A percentile compares a stretch with the other conserved stretches of the same genome.
phyloP scores from a whole-genome alignment of 1,140 invertebrate species.

The Drosophila hydei region DNA sequence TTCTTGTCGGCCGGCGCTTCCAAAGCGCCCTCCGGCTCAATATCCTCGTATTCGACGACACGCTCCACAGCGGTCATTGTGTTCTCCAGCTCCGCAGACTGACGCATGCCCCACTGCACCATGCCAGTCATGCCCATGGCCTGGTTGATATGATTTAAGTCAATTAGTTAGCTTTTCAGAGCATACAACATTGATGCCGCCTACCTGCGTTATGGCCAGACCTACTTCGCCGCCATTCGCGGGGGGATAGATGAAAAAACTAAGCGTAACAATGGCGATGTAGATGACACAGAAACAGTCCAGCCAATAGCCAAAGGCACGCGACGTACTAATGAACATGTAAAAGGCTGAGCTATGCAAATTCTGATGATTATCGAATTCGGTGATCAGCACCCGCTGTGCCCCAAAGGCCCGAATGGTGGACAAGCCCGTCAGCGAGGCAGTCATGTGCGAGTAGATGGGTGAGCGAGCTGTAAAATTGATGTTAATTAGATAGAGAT shows the following conservation, averaged over 20 bases:
- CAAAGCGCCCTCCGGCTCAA: slow-evolving; percentile 88
- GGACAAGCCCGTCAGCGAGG: slow-evolving; percentile 93
- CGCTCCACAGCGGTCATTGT: slow-evolving; percentile 93
- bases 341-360: slow-evolving; percentile 88
- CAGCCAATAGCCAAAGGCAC: slow-evolving; percentile 91
- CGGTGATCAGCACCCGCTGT: slow-evolving; percentile 90
- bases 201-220: slow-evolving; percentile 89
- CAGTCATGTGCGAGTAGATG: slow-evolving; percentile 94
- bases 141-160: slow-evolving; percentile 6
- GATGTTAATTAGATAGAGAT: neutral
- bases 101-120: slow-evolving; percentile 94
- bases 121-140: slow-evolving; percentile 92
- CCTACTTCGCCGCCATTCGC: slow-evolving; percentile 90
- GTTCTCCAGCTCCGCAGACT: slow-evolving; percentile 92
- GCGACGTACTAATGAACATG: slow-evolving; percentile 87
- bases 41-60: slow-evolving; percentile 89
- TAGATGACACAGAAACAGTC: slow-evolving; percentile 91
- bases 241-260: slow-evolving; percentile 88
- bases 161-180: neutral
- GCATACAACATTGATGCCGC: neutral
- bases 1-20: slow-evolving; percentile 87
- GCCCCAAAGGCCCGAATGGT: slow-evolving; percentile 94
- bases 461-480: slow-evolving; percentile 88
- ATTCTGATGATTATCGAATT: slow-evolving; percentile 92
- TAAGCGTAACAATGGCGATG: slow-evolving; percentile 88